Evolutionary conservation across 2,113 vertebrate species (phyloP).

Genomic region (Tapirus terrestris): DNA sequence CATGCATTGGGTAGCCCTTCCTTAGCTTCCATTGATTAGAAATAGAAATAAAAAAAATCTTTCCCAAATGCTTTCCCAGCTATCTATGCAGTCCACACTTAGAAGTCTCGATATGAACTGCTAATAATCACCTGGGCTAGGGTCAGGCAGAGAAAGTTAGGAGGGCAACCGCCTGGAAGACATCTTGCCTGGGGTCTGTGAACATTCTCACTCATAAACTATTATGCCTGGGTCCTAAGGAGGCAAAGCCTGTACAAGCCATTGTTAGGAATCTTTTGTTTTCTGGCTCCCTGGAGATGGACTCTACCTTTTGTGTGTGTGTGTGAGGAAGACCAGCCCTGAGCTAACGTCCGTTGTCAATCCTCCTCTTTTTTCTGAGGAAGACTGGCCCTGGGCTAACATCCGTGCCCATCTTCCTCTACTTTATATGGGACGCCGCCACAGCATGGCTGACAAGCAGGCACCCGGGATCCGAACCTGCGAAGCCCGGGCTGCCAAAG

Average conservation of each 20-base stretch:
- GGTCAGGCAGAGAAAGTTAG: background rate
- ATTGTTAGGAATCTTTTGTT: background rate
- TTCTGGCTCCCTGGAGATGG: background rate
- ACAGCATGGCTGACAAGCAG: too few relatives aligned
- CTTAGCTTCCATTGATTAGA: background rate
- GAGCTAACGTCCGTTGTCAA: too few relatives aligned
- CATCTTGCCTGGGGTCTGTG: background rate
- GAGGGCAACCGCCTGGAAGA: background rate
- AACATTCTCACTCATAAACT: background rate
- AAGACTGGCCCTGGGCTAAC: too few relatives aligned
- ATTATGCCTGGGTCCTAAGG: background rate
- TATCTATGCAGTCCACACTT: background rate
- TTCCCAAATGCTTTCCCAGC: background rate
- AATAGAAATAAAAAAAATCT: background rate
- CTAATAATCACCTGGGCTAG: background rate
- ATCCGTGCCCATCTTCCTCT: too few relatives aligned
- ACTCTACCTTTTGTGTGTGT: background rate
- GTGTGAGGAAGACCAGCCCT: too few relatives aligned
- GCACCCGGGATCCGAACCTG: too few relatives aligned
- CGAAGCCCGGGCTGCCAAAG: too few relatives aligned
- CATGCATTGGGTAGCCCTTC: background rate
- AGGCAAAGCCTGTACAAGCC: background rate
- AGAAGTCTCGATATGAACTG: background rate
- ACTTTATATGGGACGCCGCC: too few relatives aligned
- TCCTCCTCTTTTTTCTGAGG: too few relatives aligned